Base-by-base conservation (phyloP, 2,888 invertebrate genomes). In the Acrocyrtus sp. region DNA sequence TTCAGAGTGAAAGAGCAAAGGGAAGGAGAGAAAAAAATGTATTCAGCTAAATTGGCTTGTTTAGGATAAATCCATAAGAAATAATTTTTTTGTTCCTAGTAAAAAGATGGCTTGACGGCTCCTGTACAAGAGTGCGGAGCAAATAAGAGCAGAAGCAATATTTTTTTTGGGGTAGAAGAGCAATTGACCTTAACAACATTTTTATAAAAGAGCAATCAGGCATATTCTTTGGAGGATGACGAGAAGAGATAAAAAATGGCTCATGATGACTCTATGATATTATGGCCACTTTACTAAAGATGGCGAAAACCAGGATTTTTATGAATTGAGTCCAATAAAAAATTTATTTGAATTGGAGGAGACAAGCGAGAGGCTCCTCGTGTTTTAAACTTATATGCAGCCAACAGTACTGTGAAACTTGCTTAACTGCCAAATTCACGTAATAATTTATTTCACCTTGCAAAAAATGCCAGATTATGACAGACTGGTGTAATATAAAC, bases 31-130 rank as follows among this genome's bases (percentile, higher is more conserved):
- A 15, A 29, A 34, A 26, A 41, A 56, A 34, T 47, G 45, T 3
- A 21, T 41, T 62, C 45, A 47, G 29, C 21, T 45, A 67, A 67
- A 67, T 67, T 67, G 67, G 67, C 58, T 56, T 43, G 29, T 58
- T 53, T 51, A 67, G 58, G 51, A 58, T 58, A 67, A 67, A 67
- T 60, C 58, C 57, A 47, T 66, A 24, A 39, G 27, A 39, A 66
- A 48, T 21, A 29, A 48, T 29, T 47, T 47, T 50, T 50, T 41
- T 41, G 24, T 22, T 12, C 45, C 45, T 45, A 48, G 24, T 17
- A 50, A 50, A 50, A 50, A 19, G 21, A 48, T 12, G 22, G 26
- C 50, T 8, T 17, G 53, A 27, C 17, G 17, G 15, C 17, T n/a
- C n/a, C n/a, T n/a, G n/a, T n/a, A n/a, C n/a, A n/a, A n/a, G n/a